phyloP scores from a whole-genome alignment of 2,113 vertebrate genomes.

The Vulpes ferrilata region DNA sequence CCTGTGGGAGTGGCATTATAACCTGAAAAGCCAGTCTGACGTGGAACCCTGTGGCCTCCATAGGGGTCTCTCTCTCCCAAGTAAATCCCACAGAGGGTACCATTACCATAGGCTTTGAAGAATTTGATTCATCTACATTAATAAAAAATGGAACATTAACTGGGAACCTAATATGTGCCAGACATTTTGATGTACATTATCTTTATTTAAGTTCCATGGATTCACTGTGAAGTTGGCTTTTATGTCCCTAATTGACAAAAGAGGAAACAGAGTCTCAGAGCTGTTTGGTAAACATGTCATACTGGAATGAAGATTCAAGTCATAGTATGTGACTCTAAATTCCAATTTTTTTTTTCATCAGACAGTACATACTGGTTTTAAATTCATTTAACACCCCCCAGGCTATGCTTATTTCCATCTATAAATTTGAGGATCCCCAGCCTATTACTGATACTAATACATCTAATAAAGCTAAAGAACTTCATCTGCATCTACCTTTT shows the following conservation, averaged over 20 bases:
- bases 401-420: not conserved
- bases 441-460: not conserved
- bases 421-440: not conserved
- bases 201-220: not conserved
- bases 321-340: not conserved
- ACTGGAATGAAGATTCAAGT: not conserved
- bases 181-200: not conserved
- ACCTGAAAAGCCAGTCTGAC: not conserved
- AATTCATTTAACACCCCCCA: not conserved
- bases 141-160: not conserved
- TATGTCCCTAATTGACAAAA: not conserved
- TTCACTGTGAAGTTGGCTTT: not conserved
- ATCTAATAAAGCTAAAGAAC: not conserved
- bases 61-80: not conserved
- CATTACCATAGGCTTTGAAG: not conserved
- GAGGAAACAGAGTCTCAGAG: not conserved
- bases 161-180: not conserved
- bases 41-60: not conserved
- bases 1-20: not conserved
- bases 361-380: not conserved
- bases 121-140: not conserved
- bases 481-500: not conserved
- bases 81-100: not conserved
- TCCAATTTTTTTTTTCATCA: not conserved
- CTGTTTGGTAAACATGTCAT: not conserved